Base-by-base conservation (phyloP, 2,888 invertebrate genomes). In the Aethes cnicana region DNA sequence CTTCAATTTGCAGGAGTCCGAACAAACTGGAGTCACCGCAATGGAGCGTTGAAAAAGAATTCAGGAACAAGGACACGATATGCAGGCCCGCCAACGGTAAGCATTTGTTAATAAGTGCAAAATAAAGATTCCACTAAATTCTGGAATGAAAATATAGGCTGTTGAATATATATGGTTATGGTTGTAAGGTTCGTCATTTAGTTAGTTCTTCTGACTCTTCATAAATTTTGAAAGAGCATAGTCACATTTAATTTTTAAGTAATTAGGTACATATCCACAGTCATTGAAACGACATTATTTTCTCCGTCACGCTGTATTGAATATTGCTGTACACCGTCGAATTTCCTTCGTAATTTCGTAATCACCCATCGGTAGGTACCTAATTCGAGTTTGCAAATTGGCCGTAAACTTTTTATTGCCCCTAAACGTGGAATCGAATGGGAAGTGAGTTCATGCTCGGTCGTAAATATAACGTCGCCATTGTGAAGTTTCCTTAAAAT, bases 21-120 rank as follows among this genome's bases (percentile, higher is more conserved):
- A 83, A 72, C 65, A 88, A 88, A 63, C 80, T 84, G 44, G 88
- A 88, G 59, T 88, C 88, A 56, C 88, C 89, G 16, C 74, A 78
- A 54, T 84, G 84, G 85, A 85, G 64, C 64, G 65, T 77, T 54
- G 88, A 88, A 53, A 85, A 81, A 64, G 88, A 88, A 59, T 65
- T 83, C 36, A 68, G 77, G 54, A 80, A 86, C 56, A 84, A 81
- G 63, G 88, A 86, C 53, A 58, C 67, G 47, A 65, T 76, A 66
- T 79, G 79, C 68, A 87, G 85, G 72, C 80, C 80, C 66, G 72
- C 81, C 48, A 88, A 87, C 79, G 89, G 88, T 89, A 76, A 84
- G 83, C 66, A 63, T 49, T 56, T 1, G n/a, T n/a, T n/a, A n/a
- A n/a, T n/a, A n/a, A n/a, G n/a, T n/a, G n/a, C n/a, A n/a, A n/a